These are phyloP conservation scores for Amphiprion clarkii DNA, from an alignment of 2,797 vertebrate genomes.

Conservation along the genomic window DNA sequence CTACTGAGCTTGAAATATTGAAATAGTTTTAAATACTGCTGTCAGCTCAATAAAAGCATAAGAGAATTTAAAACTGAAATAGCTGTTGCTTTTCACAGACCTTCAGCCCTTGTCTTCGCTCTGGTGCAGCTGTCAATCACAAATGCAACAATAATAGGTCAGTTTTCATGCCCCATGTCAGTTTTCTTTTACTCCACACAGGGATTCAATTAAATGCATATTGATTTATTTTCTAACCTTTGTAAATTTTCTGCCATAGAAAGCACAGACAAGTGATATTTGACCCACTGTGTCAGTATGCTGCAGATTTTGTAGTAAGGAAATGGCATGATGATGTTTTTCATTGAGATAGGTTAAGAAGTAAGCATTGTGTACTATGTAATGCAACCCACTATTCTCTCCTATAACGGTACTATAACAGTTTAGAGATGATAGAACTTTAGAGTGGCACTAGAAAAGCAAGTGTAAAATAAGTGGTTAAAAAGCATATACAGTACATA, in stretches of 20 bases:
- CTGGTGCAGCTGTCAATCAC: slow-evolving; percentile 3
- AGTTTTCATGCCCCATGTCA: neutral
- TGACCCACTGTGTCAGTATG: neutral
- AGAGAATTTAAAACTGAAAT: neutral
- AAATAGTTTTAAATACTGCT: neutral
- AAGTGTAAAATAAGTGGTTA: neutral
- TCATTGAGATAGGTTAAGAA: neutral
- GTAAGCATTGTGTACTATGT: neutral
- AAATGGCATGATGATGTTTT: neutral
- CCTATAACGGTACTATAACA: neutral
- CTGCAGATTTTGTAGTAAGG: neutral
- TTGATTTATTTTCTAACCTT: too few relatives aligned
- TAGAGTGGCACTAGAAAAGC: neutral
- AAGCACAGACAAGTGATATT: neutral
- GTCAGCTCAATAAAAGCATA: slow-evolving; percentile 9
- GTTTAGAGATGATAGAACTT: neutral
- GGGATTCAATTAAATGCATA: neutral
- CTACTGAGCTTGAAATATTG: slow-evolving; percentile 14
- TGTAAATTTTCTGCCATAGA: neutral
- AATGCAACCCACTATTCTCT: neutral
- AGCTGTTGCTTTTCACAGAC: neutral
- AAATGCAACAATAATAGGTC: too few relatives aligned
- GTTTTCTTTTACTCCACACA: slow-evolving; percentile 14
- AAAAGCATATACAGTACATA: neutral
- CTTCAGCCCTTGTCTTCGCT: neutral